phyloP scores from a whole-genome alignment of 2,888 invertebrate species.

The Yponomeuta plumbellus region DNA sequence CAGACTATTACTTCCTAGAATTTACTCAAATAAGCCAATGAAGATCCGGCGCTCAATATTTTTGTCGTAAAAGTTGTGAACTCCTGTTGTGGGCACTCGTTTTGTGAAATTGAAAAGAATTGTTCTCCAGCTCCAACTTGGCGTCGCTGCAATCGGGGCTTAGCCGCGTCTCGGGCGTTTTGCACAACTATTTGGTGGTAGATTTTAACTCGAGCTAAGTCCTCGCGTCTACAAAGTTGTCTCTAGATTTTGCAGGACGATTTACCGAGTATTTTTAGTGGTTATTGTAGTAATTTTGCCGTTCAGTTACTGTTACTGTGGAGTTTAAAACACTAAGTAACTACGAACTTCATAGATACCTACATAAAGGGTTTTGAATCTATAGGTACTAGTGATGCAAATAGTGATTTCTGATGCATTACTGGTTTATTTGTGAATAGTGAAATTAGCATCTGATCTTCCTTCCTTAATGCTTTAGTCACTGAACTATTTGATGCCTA shows the following conservation, averaged over 20 bases:
- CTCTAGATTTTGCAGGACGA: background rate
- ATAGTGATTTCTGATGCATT: no score
- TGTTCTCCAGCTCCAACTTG: background rate
- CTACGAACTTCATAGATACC: no score
- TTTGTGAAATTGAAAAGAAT: background rate
- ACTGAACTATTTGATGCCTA: no score
- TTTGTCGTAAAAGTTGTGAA: background rate
- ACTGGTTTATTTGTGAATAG: no score
- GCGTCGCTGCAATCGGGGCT: background rate
- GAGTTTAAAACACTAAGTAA: no score
- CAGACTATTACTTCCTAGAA: background rate
- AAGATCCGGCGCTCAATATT: background rate
- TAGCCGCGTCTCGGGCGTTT: background rate
- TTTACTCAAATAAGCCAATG: background rate
- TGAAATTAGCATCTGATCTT: no score
- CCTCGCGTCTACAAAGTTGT: background rate
- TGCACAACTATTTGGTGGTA: background rate
- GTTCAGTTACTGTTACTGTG: no score
- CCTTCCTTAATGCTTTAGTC: no score
- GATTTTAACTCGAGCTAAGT: background rate
- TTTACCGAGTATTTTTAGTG: no score
- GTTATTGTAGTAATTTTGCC: no score
- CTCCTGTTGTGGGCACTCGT: conserved; percentile 1
- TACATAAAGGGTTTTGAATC: no score
- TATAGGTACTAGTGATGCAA: no score